Conservation (phyloP, 2,113 vertebrate genomes). For the Alouatta palliata region DNA sequence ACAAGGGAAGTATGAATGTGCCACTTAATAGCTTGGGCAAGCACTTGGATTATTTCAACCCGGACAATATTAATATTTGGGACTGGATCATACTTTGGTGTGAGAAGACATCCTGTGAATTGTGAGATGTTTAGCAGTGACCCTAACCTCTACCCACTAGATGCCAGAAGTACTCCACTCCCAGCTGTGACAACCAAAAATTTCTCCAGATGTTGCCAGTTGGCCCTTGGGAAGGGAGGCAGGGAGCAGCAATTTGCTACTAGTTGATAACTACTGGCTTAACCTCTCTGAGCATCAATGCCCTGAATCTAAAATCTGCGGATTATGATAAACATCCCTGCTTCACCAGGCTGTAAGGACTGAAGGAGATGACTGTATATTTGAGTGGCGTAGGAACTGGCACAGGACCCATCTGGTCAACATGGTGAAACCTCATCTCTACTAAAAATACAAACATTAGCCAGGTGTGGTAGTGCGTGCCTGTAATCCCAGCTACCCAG, state of each 20-base stretch:
- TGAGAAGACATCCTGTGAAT: not conserved
- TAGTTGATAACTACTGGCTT: not conserved
- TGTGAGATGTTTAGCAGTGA: not conserved
- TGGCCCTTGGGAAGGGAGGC: not conserved
- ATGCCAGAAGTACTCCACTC: not conserved
- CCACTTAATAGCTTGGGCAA: not conserved
- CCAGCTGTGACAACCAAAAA: not conserved
- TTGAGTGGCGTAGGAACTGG: not conserved
- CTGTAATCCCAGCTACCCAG: too few species aligned
- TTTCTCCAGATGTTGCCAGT: not conserved
- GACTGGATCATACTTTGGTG: not conserved
- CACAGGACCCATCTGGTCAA: not conserved
- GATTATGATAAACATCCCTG: not conserved
- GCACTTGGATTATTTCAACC: not conserved
- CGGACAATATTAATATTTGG: not conserved
- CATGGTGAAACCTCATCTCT: too few species aligned
- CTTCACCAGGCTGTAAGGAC: not conserved
- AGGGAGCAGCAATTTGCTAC: not conserved
- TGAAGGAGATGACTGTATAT: not conserved
- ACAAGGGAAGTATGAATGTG: not conserved
- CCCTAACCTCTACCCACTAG: not conserved
- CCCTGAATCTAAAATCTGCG: not conserved
- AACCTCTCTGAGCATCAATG: not conserved
- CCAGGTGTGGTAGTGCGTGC: too few species aligned
- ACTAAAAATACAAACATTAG: too few species aligned